phyloP scores from a whole-genome alignment of 2,888 invertebrate species.

The Epistrophe eligans region DNA sequence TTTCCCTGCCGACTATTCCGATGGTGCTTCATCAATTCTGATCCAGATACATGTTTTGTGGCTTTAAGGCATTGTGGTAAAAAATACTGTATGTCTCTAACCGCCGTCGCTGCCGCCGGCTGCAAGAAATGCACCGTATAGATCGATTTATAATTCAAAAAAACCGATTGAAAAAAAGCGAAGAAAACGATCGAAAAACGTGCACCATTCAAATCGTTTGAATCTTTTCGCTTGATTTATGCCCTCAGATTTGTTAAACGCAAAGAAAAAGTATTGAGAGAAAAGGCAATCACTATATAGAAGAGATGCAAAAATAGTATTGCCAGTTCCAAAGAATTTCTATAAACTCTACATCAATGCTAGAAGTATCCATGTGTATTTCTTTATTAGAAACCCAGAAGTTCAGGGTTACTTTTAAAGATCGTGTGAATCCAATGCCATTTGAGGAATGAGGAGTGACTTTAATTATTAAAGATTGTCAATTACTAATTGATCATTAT shows the following conservation, averaged over 20 bases:
- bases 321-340: slow-evolving; percentile 20
- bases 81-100: not conserved
- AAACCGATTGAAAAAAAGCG: slow-evolving; percentile 18
- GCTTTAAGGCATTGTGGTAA: slow-evolving; percentile 45
- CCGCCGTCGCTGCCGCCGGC: not conserved
- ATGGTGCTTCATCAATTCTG: not conserved
- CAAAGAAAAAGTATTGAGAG: slow-evolving; percentile 19
- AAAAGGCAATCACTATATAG: not conserved
- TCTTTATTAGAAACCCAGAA: no score
- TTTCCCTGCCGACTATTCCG: not conserved
- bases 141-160: slow-evolving; percentile 64
- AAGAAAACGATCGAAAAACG: slow-evolving; percentile 55
- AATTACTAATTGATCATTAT: no score
- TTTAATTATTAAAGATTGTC: no score
- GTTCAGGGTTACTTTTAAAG: no score
- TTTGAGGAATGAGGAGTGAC: no score
- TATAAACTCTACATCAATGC: no score
- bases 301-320: slow-evolving; percentile 5
- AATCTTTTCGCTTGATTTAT: slow-evolving; percentile 74
- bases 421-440: no score
- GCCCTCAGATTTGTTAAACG: slow-evolving; percentile 53
- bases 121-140: slow-evolving; percentile 33
- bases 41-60: slow-evolving; percentile 64
- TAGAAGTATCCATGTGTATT: no score
- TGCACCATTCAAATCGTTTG: slow-evolving; percentile 65